These are phyloP conservation scores for Barnardius zonarius DNA, from an alignment of 2,113 vertebrate genomes.

Conservation along the genomic window DNA sequence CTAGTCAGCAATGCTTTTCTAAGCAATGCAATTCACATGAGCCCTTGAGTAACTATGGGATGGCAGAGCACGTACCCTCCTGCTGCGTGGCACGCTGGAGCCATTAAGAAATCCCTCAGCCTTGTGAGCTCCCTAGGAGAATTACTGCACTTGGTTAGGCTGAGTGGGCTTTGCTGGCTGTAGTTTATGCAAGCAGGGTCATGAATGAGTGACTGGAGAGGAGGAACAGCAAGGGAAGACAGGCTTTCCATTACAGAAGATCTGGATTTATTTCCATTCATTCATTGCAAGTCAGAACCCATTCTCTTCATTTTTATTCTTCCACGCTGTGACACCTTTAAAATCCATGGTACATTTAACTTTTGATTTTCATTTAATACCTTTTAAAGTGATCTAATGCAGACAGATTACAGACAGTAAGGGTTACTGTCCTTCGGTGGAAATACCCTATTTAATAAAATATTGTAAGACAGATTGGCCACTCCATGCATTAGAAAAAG, in stretches of 20 bases:
- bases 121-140: accelerated
- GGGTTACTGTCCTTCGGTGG: constrained; percentile 8
- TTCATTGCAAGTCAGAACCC: constrained; percentile 39
- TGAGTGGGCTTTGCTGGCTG: neutral
- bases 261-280: constrained; percentile 18
- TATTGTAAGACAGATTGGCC: neutral
- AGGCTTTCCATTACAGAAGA: neutral
- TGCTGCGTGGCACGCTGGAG: neutral
- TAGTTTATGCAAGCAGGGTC: neutral
- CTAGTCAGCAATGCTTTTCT: neutral
- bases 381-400: constrained; percentile 53
- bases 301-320: constrained; percentile 44
- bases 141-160: neutral
- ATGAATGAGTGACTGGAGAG: neutral
- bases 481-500: neutral
- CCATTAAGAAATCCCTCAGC: neutral
- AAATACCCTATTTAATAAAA: constrained; percentile 7
- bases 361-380: constrained; percentile 49
- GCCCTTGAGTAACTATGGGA: neutral
- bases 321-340: constrained; percentile 25
- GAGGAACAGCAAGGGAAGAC: neutral
- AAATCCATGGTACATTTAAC: constrained; percentile 57
- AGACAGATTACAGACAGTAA: constrained; percentile 36
- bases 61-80: neutral
- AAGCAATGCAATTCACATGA: neutral